A percentile compares a stretch with the other conserved stretches of the same genome.
These are phyloP conservation scores for Archivesica marissinica DNA, from an alignment of 1,140 invertebrate species.

Conservation along the genomic window DNA sequence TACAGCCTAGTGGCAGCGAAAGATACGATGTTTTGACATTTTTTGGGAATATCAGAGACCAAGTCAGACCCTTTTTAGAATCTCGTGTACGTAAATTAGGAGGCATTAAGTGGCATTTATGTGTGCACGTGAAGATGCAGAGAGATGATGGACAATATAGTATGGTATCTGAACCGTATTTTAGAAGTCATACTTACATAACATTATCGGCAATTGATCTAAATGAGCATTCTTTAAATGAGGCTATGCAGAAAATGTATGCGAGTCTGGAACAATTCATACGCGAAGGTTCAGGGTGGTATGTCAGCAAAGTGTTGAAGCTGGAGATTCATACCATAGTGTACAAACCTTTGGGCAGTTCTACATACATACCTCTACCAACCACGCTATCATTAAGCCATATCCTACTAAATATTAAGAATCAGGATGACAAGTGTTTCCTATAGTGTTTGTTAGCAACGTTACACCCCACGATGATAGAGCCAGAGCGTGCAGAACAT, in stretches of 20 bases:
- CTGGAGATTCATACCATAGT: slow-evolving; percentile 34
- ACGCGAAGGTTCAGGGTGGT: slow-evolving; percentile 31
- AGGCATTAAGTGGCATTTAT: slow-evolving; percentile 50
- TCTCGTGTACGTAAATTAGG: not conserved
- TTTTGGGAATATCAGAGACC: slow-evolving; percentile 37
- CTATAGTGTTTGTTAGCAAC: not conserved
- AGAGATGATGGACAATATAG: not conserved
- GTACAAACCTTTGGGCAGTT: slow-evolving; percentile 15
- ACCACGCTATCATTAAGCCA: not conserved
- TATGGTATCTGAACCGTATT: slow-evolving; percentile 6
- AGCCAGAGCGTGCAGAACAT: not conserved
- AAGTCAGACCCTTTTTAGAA: slow-evolving; percentile 11
- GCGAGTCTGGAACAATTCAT: slow-evolving; percentile 35
- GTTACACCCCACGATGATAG: not conserved
- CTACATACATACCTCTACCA: not conserved
- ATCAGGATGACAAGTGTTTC: slow-evolving; percentile 27
- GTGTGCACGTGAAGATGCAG: slow-evolving; percentile 35
- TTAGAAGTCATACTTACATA: slow-evolving; percentile 31
- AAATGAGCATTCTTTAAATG: slow-evolving; percentile 41
- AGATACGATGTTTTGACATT: slow-evolving; percentile 33
- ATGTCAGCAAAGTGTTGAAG: slow-evolving; percentile 34
- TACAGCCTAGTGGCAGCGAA: slow-evolving; percentile 10
- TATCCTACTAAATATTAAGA: too few species aligned
- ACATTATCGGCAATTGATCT: slow-evolving; percentile 11
- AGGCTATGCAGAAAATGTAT: slow-evolving; percentile 44